Evolutionary conservation across 2,797 vertebrate species (phyloP).

Genomic region (Scomberomorus guttatus): DNA sequence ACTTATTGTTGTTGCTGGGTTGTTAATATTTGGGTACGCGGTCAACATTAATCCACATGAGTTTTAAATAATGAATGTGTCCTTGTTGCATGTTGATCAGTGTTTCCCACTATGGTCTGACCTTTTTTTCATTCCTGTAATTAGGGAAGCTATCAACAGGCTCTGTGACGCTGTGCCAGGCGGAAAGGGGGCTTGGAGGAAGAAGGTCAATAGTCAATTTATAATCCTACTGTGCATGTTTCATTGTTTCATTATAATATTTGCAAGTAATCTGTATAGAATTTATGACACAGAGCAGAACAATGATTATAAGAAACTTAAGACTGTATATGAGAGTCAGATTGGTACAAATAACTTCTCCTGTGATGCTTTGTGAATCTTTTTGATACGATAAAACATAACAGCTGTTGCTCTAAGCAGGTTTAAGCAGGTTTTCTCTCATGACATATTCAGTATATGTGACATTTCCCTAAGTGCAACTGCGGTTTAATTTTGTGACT

Average conservation of each 20-base stretch:
- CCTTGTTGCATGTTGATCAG: conserved; percentile 7
- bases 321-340: background rate
- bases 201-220: conserved; percentile 86
- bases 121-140: conserved; percentile 43
- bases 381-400: background rate
- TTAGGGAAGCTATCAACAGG: conserved; percentile 97
- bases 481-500: background rate
- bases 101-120: conserved; percentile 19
- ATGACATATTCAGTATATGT: background rate
- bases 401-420: background rate
- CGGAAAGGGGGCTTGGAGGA: conserved; percentile 94
- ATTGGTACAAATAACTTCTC: background rate
- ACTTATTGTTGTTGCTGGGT: background rate
- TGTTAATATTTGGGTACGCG: background rate
- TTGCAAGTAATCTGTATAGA: background rate
- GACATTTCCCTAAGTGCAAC: background rate
- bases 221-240: conserved; percentile 19
- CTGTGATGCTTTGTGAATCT: background rate
- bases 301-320: background rate
- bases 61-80: background rate
- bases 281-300: too few relatives aligned
- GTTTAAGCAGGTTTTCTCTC: background rate
- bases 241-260: background rate
- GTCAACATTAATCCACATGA: conserved; percentile 4
- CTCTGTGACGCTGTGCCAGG: conserved; percentile 95